phyloP scores from a whole-genome alignment of 2,797 vertebrate species.

The Toxotes lorentzi region DNA sequence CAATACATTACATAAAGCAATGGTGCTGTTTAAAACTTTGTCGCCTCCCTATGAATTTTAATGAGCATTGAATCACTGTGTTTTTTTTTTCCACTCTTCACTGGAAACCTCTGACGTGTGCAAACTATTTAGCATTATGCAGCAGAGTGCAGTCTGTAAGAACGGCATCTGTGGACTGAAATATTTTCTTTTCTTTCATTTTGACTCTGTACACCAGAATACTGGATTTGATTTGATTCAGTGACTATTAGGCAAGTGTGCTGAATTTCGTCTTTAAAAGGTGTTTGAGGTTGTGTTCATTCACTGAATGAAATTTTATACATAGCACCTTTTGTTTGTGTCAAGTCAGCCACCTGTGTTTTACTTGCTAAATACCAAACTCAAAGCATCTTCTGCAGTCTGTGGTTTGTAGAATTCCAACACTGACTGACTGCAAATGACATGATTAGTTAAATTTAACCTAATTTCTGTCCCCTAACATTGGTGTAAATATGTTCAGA shows the following conservation, averaged over 20 bases:
- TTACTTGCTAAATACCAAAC: neutral
- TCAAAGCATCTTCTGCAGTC: neutral
- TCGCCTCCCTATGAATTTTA: constrained; percentile 54
- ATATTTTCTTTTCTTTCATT: neutral
- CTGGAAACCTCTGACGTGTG: constrained; percentile 14
- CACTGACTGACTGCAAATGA: neutral
- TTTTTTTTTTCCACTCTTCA: too few species aligned
- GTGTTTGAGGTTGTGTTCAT: too few species aligned
- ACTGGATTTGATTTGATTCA: neutral
- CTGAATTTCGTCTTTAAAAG: neutral
- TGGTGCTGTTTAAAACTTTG: constrained; percentile 30
- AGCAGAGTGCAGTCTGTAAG: neutral
- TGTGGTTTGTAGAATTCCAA: neutral
- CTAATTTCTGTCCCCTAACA: too few species aligned
- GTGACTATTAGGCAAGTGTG: neutral
- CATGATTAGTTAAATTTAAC: neutral
- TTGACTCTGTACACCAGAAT: neutral
- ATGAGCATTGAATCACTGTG: constrained; percentile 29
- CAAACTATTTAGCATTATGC: constrained; percentile 20
- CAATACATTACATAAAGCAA: constrained; percentile 27
- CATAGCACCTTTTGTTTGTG: neutral
- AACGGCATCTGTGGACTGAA: neutral
- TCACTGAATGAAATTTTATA: neutral
- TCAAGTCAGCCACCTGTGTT: neutral
- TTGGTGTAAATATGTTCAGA: too few species aligned